Percentiles rank a stretch among this genome's conserved stretches.
Conservation (phyloP, 2,888 invertebrate species). For the Temnothorax ravouxi region DNA sequence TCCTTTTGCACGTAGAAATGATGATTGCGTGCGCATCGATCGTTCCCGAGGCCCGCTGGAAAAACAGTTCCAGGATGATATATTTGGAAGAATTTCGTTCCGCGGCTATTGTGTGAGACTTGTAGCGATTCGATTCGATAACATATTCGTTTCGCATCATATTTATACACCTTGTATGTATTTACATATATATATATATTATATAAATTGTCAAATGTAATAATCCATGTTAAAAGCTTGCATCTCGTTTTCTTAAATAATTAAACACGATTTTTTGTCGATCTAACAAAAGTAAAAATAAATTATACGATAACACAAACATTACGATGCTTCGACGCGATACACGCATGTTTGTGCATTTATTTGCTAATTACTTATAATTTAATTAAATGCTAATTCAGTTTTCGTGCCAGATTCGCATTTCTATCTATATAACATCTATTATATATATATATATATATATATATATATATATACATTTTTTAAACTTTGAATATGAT, state of each 20-base stretch:
- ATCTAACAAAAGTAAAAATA: neutral
- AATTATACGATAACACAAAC: neutral
- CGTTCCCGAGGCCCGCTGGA: constrained; percentile 60
- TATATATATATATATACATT: neutral
- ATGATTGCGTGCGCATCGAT: constrained; percentile 65
- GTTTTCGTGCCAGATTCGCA: neutral
- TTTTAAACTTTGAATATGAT: neutral
- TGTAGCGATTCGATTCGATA: neutral
- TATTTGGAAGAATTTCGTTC: constrained; percentile 1
- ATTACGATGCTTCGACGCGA: neutral
- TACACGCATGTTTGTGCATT: neutral
- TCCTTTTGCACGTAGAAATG: constrained; percentile 67
- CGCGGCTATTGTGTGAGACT: neutral
- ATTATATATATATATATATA: no score
- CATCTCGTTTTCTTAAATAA: neutral
- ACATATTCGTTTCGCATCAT: neutral
- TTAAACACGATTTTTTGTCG: neutral
- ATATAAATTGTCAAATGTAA: neutral
- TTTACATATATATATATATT: neutral
- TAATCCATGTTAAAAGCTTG: neutral
- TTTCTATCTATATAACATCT: neutral
- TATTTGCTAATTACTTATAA: neutral
- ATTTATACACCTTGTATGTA: neutral
- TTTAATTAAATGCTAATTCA: constrained; percentile 5
- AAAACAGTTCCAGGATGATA: constrained; percentile 68